Percentiles rank a stretch among this genome's conserved stretches.
These are phyloP conservation scores for Brachionus paranguensis DNA, from an alignment of 1,140 invertebrate species.

Conservation along the genomic window DNA sequence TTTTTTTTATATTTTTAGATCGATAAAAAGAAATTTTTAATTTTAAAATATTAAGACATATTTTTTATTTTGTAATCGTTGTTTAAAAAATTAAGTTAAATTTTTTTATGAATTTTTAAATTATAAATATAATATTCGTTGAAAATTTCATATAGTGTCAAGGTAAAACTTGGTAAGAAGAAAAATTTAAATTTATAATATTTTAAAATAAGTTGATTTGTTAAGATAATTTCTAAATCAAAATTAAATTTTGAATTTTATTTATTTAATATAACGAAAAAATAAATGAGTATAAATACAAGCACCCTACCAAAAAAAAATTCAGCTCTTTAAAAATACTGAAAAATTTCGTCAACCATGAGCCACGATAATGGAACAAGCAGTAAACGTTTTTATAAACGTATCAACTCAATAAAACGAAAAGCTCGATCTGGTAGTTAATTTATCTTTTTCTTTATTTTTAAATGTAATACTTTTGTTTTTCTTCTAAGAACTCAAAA, in stretches of 20 bases:
- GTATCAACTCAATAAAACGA: slow-evolving; percentile 35
- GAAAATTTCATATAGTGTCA: no score
- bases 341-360: background rate
- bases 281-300: slow-evolving; percentile 1
- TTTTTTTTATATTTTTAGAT: no score
- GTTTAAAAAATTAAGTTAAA: no score
- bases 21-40: no score
- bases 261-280: background rate
- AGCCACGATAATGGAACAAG: background rate
- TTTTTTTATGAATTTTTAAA: no score
- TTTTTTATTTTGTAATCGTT: no score
- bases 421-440: slow-evolving; percentile 34
- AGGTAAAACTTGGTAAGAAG: no score
- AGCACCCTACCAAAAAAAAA: background rate
- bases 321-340: background rate
- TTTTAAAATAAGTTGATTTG: background rate
- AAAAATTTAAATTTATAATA: no score
- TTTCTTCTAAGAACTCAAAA: slow-evolving; percentile 24
- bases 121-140: no score
- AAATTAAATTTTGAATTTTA: background rate
- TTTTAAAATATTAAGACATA: no score
- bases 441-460: background rate
- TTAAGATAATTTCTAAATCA: background rate
- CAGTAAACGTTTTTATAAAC: slow-evolving; percentile 12
- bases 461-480: background rate